These are phyloP conservation scores for Novumbra hubbsi DNA, from an alignment of 2,797 vertebrate genomes.

Conservation along the genomic window DNA sequence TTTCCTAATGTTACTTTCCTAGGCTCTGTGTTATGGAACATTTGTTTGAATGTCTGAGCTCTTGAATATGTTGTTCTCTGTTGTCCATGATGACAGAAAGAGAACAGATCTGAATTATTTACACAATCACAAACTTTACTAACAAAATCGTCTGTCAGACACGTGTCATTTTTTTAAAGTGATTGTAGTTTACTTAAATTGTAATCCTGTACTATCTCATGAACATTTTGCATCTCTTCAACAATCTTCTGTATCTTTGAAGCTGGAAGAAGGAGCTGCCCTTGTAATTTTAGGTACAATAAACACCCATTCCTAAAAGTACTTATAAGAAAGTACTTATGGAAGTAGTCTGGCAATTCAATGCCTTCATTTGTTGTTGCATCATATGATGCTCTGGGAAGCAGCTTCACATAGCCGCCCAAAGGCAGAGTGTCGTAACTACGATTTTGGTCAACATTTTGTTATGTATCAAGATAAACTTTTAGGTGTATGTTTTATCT, in stretches of 20 bases:
- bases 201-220: slow-evolving; percentile 31
- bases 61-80: slow-evolving; percentile 29
- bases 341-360: too few species aligned
- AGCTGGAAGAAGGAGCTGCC: slow-evolving; percentile 22
- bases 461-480: too few species aligned
- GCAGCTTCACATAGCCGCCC: too few species aligned
- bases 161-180: slow-evolving; percentile 19
- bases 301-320: slow-evolving; percentile 30
- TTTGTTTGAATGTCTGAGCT: slow-evolving; percentile 36
- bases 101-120: slow-evolving; percentile 35
- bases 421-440: too few species aligned
- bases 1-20: slow-evolving; percentile 19
- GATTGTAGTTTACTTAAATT: slow-evolving; percentile 24
- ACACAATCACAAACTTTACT: slow-evolving; percentile 31
- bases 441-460: too few species aligned
- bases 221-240: slow-evolving; percentile 35
- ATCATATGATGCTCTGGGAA: neutral
- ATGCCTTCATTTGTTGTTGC: neutral
- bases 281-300: slow-evolving; percentile 35
- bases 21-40: slow-evolving; percentile 28
- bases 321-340: slow-evolving; percentile 27
- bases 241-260: slow-evolving; percentile 32
- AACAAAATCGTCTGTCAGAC: slow-evolving; percentile 33
- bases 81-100: slow-evolving; percentile 30
- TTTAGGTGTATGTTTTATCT: too few species aligned